phyloP scores from a whole-genome alignment of 2,797 vertebrate genomes.

The Esox lucius region DNA sequence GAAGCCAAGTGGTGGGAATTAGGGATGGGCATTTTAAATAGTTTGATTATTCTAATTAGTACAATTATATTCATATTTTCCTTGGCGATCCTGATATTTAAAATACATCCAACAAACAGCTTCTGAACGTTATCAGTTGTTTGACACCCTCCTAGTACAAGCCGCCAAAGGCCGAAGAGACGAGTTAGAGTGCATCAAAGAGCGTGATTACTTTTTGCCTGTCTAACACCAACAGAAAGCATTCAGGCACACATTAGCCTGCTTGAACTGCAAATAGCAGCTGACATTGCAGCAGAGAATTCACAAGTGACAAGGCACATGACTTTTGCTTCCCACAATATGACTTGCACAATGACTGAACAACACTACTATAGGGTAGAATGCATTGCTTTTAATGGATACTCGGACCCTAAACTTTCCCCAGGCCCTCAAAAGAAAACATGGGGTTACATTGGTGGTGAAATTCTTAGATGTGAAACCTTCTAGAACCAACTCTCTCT shows the following conservation, averaged over 20 bases:
- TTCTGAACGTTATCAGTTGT: too few species aligned
- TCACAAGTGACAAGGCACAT: constrained; percentile 40
- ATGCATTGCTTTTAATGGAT: constrained; percentile 20
- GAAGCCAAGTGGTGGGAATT: constrained; percentile 3
- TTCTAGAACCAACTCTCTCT: constrained; percentile 3
- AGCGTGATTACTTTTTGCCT: constrained; percentile 27
- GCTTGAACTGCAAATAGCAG: constrained; percentile 52
- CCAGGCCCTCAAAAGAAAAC: constrained; percentile 19
- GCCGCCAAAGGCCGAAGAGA: too few species aligned
- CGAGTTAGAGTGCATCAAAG: not conserved
- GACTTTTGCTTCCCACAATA: constrained; percentile 63
- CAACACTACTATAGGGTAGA: not conserved
- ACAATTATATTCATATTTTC: too few species aligned
- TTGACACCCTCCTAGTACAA: too few species aligned
- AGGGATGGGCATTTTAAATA: not conserved
- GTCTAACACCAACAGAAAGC: constrained; percentile 46
- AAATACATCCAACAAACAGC: constrained; percentile 22
- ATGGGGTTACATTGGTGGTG: constrained; percentile 39
- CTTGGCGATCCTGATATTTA: not conserved
- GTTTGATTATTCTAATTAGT: constrained; percentile 3
- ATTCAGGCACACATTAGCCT: not conserved
- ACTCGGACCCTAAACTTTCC: not conserved
- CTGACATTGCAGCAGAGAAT: constrained; percentile 39
- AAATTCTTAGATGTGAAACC: constrained; percentile 20
- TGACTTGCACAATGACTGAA: constrained; percentile 29